Base-by-base conservation (phyloP, 2,797 vertebrate genomes). In the Gila robusta region DNA sequence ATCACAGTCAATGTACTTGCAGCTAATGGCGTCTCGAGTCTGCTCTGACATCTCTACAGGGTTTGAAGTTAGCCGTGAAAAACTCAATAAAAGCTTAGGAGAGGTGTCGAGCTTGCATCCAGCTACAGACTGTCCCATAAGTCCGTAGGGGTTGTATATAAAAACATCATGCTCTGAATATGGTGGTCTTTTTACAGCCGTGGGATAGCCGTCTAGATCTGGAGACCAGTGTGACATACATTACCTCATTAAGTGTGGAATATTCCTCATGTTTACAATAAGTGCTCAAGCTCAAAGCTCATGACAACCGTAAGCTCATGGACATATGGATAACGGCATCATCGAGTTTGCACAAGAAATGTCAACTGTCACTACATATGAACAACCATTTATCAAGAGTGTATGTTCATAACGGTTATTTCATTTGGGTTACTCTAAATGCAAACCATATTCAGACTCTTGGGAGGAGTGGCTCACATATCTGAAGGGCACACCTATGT, bases 21-120 rank as follows among this genome's bases (percentile, higher is more conserved):
- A 79, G 64, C 89, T 93, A 93, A 93, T 93, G 89, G 88, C 86
- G 91, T 91, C 83, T 91, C 87, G 84, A 90, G 91, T 90, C 89
- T 93, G 85, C 85, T 91, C 91, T 90, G 89, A 92, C 90, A 90
- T 91, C 92, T 91, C 91, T 90, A 81, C 87, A 83, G 86, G 87
- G 90, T 92, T 93, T 91, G 86, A 90, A 90, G 88, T 88, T 89
- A 84, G 90, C 78, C 81, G 86, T 93, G 84, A 91, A 90, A 91
- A 91, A 92, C 88, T 90, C 88, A 94, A 91, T 93, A 93, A 94
- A 92, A 84, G 79, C 62, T 28, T 66, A 41, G 41, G 26, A 83
- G 79, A 62, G 79, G 35, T 66, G 84, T 85, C 74, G 47, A 66
- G 69, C 69, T 79, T 72, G 23, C 70, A 79, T 82, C 82, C 70